Conservation (phyloP, 2,888 invertebrate genomes). For the Lordiphosa fenestrarum region DNA sequence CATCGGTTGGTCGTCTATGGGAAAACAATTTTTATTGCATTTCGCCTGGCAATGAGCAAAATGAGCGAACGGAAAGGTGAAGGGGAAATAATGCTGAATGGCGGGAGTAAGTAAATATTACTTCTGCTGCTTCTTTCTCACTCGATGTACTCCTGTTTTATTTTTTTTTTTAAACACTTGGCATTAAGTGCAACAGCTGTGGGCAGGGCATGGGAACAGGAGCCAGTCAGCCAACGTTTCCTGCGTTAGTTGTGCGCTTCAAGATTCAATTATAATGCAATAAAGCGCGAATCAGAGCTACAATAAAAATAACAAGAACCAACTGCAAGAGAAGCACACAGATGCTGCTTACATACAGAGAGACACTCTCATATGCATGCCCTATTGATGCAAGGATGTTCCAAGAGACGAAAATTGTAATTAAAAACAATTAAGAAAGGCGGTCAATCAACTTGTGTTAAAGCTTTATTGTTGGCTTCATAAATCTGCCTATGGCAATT, state of each 20-base stretch:
- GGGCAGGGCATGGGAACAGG: constrained; percentile 25
- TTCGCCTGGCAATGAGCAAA: constrained; percentile 67
- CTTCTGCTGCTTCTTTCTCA: constrained; percentile 35
- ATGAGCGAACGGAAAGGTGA: constrained; percentile 36
- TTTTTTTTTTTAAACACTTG: constrained; percentile 61
- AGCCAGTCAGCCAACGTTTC: constrained; percentile 70
- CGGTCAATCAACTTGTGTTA: too few relatives aligned
- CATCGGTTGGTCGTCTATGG: constrained; percentile 46
- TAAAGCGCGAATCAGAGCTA: constrained; percentile 76
- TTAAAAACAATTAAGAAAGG: too few relatives aligned
- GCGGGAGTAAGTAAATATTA: constrained; percentile 66
- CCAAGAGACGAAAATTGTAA: not conserved
- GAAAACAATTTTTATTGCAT: constrained; percentile 76
- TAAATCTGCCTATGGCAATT: too few relatives aligned
- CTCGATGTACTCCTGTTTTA: constrained; percentile 8
- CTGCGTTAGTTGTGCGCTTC: constrained; percentile 74
- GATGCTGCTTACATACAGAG: not conserved
- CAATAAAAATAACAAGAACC: constrained; percentile 70
- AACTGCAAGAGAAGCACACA: constrained; percentile 23
- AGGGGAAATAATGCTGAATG: constrained; percentile 12
- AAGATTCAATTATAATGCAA: constrained; percentile 79
- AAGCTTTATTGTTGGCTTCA: too few relatives aligned
- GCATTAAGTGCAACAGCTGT: constrained; percentile 72
- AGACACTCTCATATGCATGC: constrained; percentile 13
- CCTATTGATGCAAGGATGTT: not conserved